These are phyloP conservation scores for Ectemnius lituratus DNA, from an alignment of 2,888 invertebrate genomes.

Conservation along the genomic window DNA sequence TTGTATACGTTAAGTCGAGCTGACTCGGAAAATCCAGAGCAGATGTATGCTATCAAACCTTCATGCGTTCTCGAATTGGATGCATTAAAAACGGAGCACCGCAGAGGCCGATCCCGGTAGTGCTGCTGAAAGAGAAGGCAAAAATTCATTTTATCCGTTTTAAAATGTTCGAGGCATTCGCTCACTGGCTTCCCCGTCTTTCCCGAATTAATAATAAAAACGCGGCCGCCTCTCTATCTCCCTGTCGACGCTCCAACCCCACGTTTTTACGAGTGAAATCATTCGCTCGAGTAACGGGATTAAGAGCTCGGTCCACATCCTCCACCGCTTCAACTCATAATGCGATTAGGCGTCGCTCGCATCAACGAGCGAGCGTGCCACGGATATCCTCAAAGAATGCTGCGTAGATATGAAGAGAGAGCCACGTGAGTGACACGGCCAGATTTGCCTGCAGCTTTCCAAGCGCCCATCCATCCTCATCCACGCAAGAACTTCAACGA, in stretches of 20 bases:
- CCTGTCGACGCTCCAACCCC: background rate
- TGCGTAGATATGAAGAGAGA: too few relatives aligned
- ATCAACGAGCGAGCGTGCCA: background rate
- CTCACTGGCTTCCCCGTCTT: slow-evolving; percentile 1
- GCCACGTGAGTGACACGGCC: too few relatives aligned
- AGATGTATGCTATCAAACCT: too few relatives aligned
- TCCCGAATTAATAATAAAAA: slow-evolving; percentile 47
- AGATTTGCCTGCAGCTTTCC: too few relatives aligned
- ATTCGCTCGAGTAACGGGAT: slow-evolving; percentile 47
- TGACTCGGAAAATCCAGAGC: too few relatives aligned
- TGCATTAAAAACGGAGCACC: too few relatives aligned
- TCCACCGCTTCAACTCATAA: slow-evolving; percentile 31
- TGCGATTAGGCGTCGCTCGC: slow-evolving; percentile 39
- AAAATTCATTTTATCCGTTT: slow-evolving; percentile 32
- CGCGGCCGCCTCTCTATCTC: slow-evolving; percentile 16
- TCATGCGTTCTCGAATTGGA: too few relatives aligned
- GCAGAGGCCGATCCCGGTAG: too few relatives aligned
- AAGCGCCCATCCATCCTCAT: too few relatives aligned
- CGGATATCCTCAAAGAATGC: background rate
- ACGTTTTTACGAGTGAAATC: slow-evolving; percentile 44
- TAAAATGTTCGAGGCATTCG: background rate
- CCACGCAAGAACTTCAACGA: too few relatives aligned
- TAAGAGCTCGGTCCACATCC: slow-evolving; percentile 15
- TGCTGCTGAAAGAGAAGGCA: background rate
- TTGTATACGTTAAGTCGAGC: too few relatives aligned